Conservation (phyloP, 2,888 invertebrate species). For the Zeuzera pyrina region DNA sequence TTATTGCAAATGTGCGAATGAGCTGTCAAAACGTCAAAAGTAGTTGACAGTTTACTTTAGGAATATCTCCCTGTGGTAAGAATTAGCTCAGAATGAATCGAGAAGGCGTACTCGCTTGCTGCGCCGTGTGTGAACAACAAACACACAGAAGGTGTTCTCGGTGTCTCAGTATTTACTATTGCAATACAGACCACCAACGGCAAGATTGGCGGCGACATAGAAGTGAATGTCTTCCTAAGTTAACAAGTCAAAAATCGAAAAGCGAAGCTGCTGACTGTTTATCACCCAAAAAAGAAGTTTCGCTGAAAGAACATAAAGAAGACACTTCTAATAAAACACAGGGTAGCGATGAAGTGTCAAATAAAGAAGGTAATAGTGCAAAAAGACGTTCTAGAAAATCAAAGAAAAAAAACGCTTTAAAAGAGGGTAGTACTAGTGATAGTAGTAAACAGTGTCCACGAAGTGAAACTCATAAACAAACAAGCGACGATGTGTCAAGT, state of each 20-base stretch:
- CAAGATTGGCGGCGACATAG: slow-evolving; percentile 86
- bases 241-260: slow-evolving; percentile 43
- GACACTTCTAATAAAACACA: slow-evolving; percentile 19
- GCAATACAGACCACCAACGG: slow-evolving; percentile 84
- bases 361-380: too few species aligned
- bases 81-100: slow-evolving; percentile 62
- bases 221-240: slow-evolving; percentile 67
- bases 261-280: slow-evolving; percentile 24
- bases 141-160: slow-evolving; percentile 81
- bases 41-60: neutral
- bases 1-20: neutral
- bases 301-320: slow-evolving; percentile 27
- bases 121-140: slow-evolving; percentile 76
- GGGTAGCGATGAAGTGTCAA: slow-evolving; percentile 24
- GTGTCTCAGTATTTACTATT: slow-evolving; percentile 83
- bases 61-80: slow-evolving; percentile 40
- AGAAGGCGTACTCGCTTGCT: slow-evolving; percentile 58
- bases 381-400: slow-evolving; percentile 37
- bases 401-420: slow-evolving; percentile 36
- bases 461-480: slow-evolving; percentile 26
- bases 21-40: slow-evolving; percentile 19
- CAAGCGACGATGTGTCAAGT: slow-evolving; percentile 15
- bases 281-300: slow-evolving; percentile 28
- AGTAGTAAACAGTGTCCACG: slow-evolving; percentile 33
- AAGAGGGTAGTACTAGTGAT: slow-evolving; percentile 36